Evolutionary conservation across 1,140 invertebrate genomes (phyloP).

Genomic region (Apis laboriosa): DNA sequence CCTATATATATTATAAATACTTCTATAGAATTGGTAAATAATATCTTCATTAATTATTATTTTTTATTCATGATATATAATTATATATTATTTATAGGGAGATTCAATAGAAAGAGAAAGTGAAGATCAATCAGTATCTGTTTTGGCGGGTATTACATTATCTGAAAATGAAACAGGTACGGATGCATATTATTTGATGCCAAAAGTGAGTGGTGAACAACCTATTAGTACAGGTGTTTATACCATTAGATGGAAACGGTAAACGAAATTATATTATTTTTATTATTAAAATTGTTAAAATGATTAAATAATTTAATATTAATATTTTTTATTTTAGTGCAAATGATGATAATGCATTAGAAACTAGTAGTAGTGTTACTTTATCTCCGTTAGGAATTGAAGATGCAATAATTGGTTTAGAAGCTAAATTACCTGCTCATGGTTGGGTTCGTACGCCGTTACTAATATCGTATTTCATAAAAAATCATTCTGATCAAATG

Average conservation of each 20-base stretch:
- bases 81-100: constrained; percentile 54
- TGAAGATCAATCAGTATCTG: constrained; percentile 60
- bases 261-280: constrained; percentile 55
- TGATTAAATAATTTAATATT: background rate
- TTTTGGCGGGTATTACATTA: constrained; percentile 73
- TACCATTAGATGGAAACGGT: constrained; percentile 89
- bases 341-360: constrained; percentile 66
- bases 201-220: constrained; percentile 80
- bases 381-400: constrained; percentile 84
- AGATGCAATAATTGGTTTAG: constrained; percentile 86
- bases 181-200: constrained; percentile 80
- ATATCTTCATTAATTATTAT: constrained; percentile 30
- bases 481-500: constrained; percentile 87
- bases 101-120: constrained; percentile 72
- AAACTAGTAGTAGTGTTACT: constrained; percentile 81
- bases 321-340: constrained; percentile 63
- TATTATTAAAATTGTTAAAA: constrained; percentile 1
- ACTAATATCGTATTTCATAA: constrained; percentile 86
- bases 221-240: constrained; percentile 86
- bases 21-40: constrained; percentile 83
- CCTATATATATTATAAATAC: constrained; percentile 85
- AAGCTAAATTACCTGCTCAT: constrained; percentile 87
- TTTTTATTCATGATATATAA: background rate
- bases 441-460: constrained; percentile 88
- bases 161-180: constrained; percentile 80